phyloP scores from a whole-genome alignment of 2,888 invertebrate species.

The Sarcophaga caerulescens region DNA sequence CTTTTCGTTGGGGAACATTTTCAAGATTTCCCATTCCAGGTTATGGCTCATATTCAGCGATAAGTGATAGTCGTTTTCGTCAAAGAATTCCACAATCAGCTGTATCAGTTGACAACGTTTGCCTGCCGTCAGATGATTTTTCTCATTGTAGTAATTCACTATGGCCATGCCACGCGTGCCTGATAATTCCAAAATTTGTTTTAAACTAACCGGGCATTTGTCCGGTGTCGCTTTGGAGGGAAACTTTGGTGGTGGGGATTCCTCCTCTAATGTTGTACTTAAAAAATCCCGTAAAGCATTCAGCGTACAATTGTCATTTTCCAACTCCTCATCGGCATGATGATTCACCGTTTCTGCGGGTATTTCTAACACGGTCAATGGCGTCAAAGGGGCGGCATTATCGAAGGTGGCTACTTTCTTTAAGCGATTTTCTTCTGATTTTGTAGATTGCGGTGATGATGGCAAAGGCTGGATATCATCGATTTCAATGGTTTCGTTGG shows the following conservation, averaged over 20 bases:
- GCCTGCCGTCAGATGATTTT: constrained; percentile 71
- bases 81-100: constrained; percentile 75
- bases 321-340: constrained; percentile 14
- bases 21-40: constrained; percentile 75
- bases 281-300: constrained; percentile 1
- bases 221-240: constrained; percentile 28
- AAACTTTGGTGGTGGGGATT: constrained; percentile 17
- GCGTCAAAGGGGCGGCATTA: neutral
- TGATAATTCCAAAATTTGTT: constrained; percentile 72
- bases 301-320: constrained; percentile 27
- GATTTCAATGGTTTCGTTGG: neutral
- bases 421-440: constrained; percentile 4
- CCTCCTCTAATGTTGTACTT: neutral
- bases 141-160: constrained; percentile 71
- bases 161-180: constrained; percentile 71
- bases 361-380: neutral
- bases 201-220: constrained; percentile 68
- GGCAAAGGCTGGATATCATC: constrained; percentile 1
- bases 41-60: constrained; percentile 75
- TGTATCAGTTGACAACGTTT: constrained; percentile 75
- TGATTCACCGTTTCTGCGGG: neutral
- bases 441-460: constrained; percentile 33
- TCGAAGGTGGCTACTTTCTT: neutral
- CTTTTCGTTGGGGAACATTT: constrained; percentile 74
- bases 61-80: constrained; percentile 74